Evolutionary conservation across 2,797 vertebrate genomes (phyloP), one percentile per base, ranked within the genome.

Genomic region (Aplochiton taeniatus): DNA sequence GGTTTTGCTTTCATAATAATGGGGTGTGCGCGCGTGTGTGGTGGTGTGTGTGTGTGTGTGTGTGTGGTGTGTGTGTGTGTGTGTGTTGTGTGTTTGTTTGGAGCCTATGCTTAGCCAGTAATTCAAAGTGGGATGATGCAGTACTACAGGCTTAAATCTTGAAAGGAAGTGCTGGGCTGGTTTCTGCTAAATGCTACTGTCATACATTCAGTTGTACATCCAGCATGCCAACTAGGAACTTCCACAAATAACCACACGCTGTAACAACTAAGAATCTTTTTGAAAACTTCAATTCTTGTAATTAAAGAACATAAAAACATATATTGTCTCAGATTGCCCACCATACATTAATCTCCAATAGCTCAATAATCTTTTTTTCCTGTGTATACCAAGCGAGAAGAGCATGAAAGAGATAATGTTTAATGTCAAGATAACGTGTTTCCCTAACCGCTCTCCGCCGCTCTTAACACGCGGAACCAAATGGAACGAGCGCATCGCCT

Each of bases 1-100:
- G 80, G 69, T 80, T 86, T 89, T 87, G 86, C 86, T 88, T 89
- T 90, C 86, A 84, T 87, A 88, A 89, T 71, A 61, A 59, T 19
- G 18, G 42, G 16, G 51, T 19, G 17, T 20, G 52, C 11, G 18
- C 19, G 16, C 17, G 52, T 18, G 9, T 54, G 50, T 52, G 50
- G 16, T 14, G 16, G 50, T 52, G 51, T 52, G 51, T 52, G 73
- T 60, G 76, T 71, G 69, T 64, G 74, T 77, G 78, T 43, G 61
- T 43, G 61, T 17, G 50, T 54, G 50, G 46, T 61, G 31, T 52
- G 47, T 51, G 45, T 41, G 55, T 45, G 72, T 81, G 75, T 11
- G 46, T 46, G 63, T 57, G 63, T 63, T 61, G 72, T 49, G 53
- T 43, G 61, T 19, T 17, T 56, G 8, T 54, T 31, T 63, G 16